Base-by-base conservation (phyloP, 2,888 invertebrate genomes). In the Yponomeuta cagnagella region DNA sequence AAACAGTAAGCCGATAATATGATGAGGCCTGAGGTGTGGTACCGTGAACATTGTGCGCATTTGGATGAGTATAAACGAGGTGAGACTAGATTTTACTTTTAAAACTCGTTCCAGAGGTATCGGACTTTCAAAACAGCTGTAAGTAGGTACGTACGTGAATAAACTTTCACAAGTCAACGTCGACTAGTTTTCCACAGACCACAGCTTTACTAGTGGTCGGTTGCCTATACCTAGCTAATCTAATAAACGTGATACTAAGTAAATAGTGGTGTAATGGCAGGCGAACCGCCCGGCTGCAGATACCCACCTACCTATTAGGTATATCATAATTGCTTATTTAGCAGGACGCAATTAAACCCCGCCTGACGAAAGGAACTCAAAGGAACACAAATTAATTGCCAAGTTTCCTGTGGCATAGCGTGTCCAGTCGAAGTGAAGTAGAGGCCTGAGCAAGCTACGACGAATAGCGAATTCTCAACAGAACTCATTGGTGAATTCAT, bases 321-420 rank as follows among this genome's bases (percentile, higher is more conserved):
- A 69, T 31, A 31, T n/a, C 63, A 31, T 69, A 69, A 69, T 69
- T 69, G 37, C 69, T 69, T 69, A 69, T 69, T 69, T 69, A 69
- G 63, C 69, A 63, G 69, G 15, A 69, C 52, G 68, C 68, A 68
- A 68, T 68, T 68, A 69, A 23, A 33, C 69, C n/a, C 30, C 68
- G 48, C 23, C 52, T 68, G 68, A 23, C 63, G 63, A 69, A 10
- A 69, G 58, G 69, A 68, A 69, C 69, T 69, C 69, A 63, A 63
- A 69, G 69, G 69, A 23, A 68, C 23, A 68, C 68, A 31, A 31
- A 23, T 31, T 68, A 68, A 68, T 68, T 68, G 68, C 68, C 48
- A 48, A 68, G 67, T 67, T 67, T 67, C 67, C 67, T 67, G 48
- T 23, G 68, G 10, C 30, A 65, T 33, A 12, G 64, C 64, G 64